Evolutionary conservation across 1,140 invertebrate species (phyloP).

Genomic region (Brachionus plicatilis): DNA sequence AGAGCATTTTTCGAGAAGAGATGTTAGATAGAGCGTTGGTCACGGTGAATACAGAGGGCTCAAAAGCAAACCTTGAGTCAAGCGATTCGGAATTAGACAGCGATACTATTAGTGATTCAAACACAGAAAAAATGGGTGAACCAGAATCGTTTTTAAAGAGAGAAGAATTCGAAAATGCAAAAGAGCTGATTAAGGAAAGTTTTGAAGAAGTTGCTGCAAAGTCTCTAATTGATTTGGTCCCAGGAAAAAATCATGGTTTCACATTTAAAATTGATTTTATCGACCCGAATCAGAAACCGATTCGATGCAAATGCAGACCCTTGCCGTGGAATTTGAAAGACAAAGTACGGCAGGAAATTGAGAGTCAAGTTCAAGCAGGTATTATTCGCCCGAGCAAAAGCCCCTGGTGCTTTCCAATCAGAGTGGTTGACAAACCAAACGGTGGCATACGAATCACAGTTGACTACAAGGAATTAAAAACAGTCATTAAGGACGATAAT

Average conservation of each 20-base stretch:
- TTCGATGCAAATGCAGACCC: neutral
- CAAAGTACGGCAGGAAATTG: neutral
- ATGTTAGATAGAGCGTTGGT: neutral
- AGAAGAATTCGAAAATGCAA: neutral
- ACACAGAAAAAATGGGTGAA: neutral
- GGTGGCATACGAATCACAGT: slow-evolving; percentile 11
- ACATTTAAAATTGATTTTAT: slow-evolving; percentile 14
- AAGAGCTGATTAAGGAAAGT: neutral
- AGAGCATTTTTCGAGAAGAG: neutral
- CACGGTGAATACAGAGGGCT: neutral
- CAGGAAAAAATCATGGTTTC: neutral
- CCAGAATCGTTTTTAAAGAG: neutral
- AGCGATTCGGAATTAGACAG: neutral
- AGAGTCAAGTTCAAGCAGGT: neutral
- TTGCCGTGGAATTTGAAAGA: neutral
- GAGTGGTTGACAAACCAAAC: slow-evolving; percentile 41
- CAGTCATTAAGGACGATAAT: neutral
- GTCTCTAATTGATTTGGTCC: neutral
- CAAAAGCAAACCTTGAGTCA: neutral
- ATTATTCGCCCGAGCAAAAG: slow-evolving; percentile 41
- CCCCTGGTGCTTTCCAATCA: slow-evolving; percentile 45
- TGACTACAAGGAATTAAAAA: neutral
- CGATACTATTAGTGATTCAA: neutral
- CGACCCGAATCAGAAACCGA: neutral
- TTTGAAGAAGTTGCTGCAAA: neutral